phyloP scores from a whole-genome alignment of 1,140 invertebrate species.

The Yoshiicerus persimilis region DNA sequence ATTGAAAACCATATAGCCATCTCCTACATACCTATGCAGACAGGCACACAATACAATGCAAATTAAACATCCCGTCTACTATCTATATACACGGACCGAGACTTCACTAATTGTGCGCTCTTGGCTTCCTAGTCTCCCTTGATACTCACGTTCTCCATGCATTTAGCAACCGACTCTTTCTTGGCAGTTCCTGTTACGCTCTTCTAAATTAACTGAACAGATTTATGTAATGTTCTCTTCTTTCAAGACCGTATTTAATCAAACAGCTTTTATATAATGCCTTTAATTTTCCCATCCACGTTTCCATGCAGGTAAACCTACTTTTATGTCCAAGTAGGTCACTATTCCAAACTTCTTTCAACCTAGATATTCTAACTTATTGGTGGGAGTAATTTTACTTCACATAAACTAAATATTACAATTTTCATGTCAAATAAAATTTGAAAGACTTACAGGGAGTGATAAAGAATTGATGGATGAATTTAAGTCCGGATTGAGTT shows the following conservation, averaged over 20 bases:
- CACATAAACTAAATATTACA: too few relatives aligned
- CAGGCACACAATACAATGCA: neutral
- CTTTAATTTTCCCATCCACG: neutral
- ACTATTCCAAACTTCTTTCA: neutral
- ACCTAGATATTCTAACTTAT: too few relatives aligned
- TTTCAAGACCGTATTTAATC: neutral
- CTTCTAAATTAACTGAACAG: neutral
- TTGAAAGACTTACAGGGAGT: too few relatives aligned
- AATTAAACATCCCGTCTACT: neutral
- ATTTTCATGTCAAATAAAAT: too few relatives aligned
- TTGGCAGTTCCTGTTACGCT: neutral
- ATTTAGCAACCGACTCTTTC: neutral
- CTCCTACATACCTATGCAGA: neutral
- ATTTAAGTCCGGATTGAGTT: too few relatives aligned
- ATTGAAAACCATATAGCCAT: neutral
- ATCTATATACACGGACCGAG: neutral
- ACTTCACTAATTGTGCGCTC: neutral
- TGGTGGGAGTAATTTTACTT: too few relatives aligned
- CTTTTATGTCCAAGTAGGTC: neutral
- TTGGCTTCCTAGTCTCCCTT: neutral
- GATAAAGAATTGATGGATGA: too few relatives aligned
- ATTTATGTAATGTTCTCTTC: neutral
- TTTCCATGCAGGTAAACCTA: neutral
- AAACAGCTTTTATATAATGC: neutral
- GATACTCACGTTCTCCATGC: neutral